phyloP scores from a whole-genome alignment of 2,888 invertebrate species.

The Drosophila melanocephala region DNA sequence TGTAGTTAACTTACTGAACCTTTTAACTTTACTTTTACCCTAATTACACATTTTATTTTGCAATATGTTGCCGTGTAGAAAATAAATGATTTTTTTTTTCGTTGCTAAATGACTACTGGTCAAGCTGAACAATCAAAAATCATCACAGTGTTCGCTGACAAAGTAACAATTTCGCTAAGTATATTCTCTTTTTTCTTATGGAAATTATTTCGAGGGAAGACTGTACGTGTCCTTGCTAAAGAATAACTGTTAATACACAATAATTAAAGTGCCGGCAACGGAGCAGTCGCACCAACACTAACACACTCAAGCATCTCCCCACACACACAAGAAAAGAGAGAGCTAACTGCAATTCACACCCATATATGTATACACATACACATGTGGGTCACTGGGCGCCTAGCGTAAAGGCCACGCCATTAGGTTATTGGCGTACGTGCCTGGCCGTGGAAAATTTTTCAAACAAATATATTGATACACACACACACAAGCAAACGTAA shows the following conservation, averaged over 20 bases:
- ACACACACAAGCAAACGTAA: slow-evolving; percentile 5
- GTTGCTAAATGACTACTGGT: not conserved
- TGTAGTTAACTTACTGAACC: not conserved
- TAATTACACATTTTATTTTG: slow-evolving; percentile 9
- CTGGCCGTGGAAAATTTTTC: slow-evolving; percentile 56
- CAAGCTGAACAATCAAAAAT: slow-evolving; percentile 7
- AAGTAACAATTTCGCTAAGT: not conserved
- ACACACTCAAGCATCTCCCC: slow-evolving; percentile 2
- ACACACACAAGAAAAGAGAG: not conserved
- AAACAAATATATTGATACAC: slow-evolving; percentile 27
- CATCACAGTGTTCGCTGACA: not conserved
- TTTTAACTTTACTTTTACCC: not conserved
- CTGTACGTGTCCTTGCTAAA: slow-evolving; percentile 61
- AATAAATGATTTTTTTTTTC: not conserved
- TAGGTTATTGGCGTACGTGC: slow-evolving; percentile 10
- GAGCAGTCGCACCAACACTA: slow-evolving; percentile 17
- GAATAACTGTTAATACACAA: slow-evolving; percentile 44
- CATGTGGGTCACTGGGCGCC: slow-evolving; percentile 55
- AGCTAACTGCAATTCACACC: slow-evolving; percentile 20
- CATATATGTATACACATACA: slow-evolving; percentile 4
- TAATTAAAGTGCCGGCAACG: slow-evolving; percentile 50
- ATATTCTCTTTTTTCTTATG: not conserved
- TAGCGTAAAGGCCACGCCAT: slow-evolving; percentile 42
- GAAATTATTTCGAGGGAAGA: not conserved
- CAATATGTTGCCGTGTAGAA: not conserved